Evolutionary conservation across 2,113 vertebrate genomes (phyloP).

Genomic region (Xiphias gladius): DNA sequence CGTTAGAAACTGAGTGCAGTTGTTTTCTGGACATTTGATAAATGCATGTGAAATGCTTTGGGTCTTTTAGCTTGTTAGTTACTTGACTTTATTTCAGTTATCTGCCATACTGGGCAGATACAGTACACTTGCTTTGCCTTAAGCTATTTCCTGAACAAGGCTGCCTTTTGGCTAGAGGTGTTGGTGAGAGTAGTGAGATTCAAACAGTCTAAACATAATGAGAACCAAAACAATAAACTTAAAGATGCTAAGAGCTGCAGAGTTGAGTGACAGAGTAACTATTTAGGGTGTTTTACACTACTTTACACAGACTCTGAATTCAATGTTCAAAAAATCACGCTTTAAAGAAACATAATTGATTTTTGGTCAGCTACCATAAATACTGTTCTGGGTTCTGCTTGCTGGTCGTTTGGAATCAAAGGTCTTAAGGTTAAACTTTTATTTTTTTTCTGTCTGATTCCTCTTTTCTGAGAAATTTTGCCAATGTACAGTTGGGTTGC

Average conservation of each 20-base stretch:
- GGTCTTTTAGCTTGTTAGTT: not conserved
- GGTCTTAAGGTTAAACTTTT: too few relatives aligned
- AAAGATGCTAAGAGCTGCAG: constrained; percentile 7
- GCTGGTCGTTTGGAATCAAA: not conserved
- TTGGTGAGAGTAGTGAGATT: constrained; percentile 10
- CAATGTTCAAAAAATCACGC: constrained; percentile 6
- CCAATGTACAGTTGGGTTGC: not conserved
- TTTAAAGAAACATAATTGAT: too few relatives aligned
- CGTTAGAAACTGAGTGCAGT: not conserved
- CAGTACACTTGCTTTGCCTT: constrained; percentile 32
- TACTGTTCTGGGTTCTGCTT: not conserved
- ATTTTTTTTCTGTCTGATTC: not conserved
- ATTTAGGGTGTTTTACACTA: constrained; percentile 11
- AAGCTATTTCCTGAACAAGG: constrained; percentile 18
- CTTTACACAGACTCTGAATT: constrained; percentile 11
- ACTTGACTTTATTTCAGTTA: constrained; percentile 10
- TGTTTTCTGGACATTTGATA: not conserved
- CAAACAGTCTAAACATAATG: not conserved
- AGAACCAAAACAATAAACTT: constrained; percentile 1
- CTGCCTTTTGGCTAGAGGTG: not conserved
- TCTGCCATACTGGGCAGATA: constrained; percentile 7
- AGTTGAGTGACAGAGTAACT: constrained; percentile 16
- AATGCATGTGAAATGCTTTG: not conserved
- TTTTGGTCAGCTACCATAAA: not conserved
- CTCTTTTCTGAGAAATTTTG: not conserved